Conservation (phyloP, 2,888 invertebrate species). For the Xanthia icteritia region DNA sequence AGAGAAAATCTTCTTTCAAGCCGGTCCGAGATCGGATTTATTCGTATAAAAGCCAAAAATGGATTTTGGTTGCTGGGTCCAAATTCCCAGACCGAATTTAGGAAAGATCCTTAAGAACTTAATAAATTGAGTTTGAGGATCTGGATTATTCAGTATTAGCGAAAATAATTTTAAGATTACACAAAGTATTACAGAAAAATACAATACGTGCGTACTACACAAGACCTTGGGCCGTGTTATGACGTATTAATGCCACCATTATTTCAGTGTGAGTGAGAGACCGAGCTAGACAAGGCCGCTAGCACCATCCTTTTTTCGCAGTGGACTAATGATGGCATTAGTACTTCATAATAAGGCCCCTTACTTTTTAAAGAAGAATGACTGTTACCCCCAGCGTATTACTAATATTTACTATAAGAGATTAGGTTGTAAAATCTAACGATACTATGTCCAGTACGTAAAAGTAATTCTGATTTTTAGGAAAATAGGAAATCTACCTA, state of each 20-base stretch:
- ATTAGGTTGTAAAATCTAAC: too few species aligned
- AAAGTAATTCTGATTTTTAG: too few species aligned
- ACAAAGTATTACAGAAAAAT: background rate
- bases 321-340: too few species aligned
- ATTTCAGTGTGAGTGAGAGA: too few species aligned
- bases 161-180: background rate
- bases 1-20: conserved; percentile 8
- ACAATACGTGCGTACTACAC: background rate
- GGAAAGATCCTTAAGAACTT: background rate
- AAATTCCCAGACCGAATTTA: conserved; percentile 10
- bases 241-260: too few species aligned
- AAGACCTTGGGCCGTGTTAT: too few species aligned
- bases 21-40: background rate
- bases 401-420: too few species aligned
- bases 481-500: background rate
- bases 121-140: background rate
- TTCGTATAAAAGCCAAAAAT: background rate
- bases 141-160: background rate
- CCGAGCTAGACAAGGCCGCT: too few species aligned
- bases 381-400: background rate
- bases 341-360: too few species aligned
- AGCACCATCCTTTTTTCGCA: too few species aligned
- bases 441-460: background rate
- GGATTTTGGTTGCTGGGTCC: background rate
- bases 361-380: background rate